Evolutionary conservation across 2,888 invertebrate genomes (phyloP).

Genomic region (Tuta absoluta): DNA sequence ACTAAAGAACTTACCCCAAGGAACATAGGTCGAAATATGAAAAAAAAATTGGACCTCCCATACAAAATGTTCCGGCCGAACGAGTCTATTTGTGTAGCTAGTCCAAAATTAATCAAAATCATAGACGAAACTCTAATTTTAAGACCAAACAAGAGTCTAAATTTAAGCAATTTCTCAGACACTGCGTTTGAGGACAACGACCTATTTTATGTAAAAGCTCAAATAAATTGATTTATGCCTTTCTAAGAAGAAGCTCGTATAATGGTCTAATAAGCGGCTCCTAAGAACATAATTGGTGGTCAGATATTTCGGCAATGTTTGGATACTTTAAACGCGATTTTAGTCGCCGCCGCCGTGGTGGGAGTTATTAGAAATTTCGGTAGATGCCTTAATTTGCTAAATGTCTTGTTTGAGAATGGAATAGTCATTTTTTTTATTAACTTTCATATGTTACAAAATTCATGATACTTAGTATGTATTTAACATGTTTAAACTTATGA

Average conservation of each 20-base stretch:
- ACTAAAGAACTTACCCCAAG: too few relatives aligned
- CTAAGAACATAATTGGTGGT: conserved; percentile 15
- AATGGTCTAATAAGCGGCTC: conserved; percentile 16
- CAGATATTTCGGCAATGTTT: conserved; percentile 9
- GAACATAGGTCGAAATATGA: too few relatives aligned
- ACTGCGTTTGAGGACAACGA: neutral
- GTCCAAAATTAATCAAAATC: too few relatives aligned
- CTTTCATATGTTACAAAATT: too few relatives aligned
- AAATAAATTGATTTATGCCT: conserved; percentile 22
- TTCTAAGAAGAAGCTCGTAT: neutral
- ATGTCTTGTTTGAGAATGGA: neutral
- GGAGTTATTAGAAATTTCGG: neutral
- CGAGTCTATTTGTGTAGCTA: too few relatives aligned
- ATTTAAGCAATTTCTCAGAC: neutral
- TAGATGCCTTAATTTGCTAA: neutral
- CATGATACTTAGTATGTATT: too few relatives aligned
- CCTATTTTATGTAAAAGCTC: conserved; percentile 17
- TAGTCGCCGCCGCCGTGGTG: conserved; percentile 40
- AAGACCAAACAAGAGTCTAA: too few relatives aligned
- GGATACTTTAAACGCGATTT: conserved; percentile 33
- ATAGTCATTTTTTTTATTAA: too few relatives aligned
- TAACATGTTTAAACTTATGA: too few relatives aligned
- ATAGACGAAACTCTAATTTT: too few relatives aligned
- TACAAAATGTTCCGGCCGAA: too few relatives aligned
- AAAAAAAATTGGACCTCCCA: too few relatives aligned